These are phyloP conservation scores for Endotricha flammealis DNA, from an alignment of 2,888 invertebrate genomes.

Conservation along the genomic window DNA sequence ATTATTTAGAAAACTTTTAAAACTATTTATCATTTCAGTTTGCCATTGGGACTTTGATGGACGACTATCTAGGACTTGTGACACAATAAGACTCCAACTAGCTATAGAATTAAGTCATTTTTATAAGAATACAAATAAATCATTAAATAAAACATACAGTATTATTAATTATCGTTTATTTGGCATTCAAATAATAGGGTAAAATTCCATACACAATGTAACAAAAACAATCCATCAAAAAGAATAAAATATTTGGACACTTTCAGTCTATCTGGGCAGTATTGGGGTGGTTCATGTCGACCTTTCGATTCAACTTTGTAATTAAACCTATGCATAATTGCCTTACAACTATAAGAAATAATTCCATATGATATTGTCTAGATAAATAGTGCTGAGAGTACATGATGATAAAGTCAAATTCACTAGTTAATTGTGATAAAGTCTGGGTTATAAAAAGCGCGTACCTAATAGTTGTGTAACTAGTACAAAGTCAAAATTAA, in stretches of 20 bases:
- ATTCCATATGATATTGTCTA: conserved; percentile 28
- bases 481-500: conserved; percentile 27
- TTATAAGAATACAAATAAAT: conserved; percentile 21
- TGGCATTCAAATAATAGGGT: conserved; percentile 74
- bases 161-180: conserved; percentile 60
- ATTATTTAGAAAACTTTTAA: no score
- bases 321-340: conserved; percentile 31
- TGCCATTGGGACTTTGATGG: conserved; percentile 99
- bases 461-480: conserved; percentile 13
- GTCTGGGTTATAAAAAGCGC: conserved; percentile 18
- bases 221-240: conserved; percentile 68
- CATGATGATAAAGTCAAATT: neutral
- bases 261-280: conserved; percentile 75
- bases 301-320: conserved; percentile 26
- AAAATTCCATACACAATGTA: conserved; percentile 66
- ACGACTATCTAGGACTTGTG: conserved; percentile 94
- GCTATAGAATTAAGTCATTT: conserved; percentile 19
- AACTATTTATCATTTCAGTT: conserved; percentile 82
- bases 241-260: conserved; percentile 70
- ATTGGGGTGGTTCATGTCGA: conserved; percentile 33
- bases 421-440: conserved; percentile 4
- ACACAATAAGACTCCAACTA: conserved; percentile 48
- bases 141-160: conserved; percentile 33
- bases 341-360: conserved; percentile 32
- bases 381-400: conserved; percentile 18